These are phyloP conservation scores for Haemorhous mexicanus DNA, from an alignment of 2,113 vertebrate genomes.

Conservation along the genomic window DNA sequence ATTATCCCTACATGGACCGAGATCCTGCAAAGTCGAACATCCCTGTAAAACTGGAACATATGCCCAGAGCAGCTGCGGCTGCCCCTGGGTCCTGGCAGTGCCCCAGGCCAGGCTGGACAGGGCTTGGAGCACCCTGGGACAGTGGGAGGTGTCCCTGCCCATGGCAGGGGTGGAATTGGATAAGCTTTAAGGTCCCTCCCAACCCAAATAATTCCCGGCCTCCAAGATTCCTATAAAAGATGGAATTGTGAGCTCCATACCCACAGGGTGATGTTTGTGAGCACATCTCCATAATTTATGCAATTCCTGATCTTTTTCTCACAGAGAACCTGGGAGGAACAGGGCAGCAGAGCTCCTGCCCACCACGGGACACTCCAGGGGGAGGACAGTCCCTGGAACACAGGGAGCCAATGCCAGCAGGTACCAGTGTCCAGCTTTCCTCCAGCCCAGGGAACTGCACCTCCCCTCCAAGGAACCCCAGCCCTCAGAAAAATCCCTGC, in stretches of 20 bases:
- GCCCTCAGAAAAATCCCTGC: neutral
- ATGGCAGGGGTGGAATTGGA: rapidly evolving
- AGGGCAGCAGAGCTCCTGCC: neutral
- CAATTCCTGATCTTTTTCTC: neutral
- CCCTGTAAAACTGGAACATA: neutral
- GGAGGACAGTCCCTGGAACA: rapidly evolving
- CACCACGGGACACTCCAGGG: neutral
- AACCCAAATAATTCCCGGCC: neutral
- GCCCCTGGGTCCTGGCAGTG: neutral
- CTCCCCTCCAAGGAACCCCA: neutral
- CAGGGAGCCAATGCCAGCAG: neutral
- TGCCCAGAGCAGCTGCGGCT: neutral
- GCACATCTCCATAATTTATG: neutral
- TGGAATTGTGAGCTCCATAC: neutral
- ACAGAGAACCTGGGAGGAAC: neutral
- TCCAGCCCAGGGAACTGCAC: neutral
- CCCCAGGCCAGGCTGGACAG: rapidly evolving
- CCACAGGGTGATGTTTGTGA: neutral
- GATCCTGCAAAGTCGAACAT: neutral
- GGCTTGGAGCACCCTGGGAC: rapidly evolving
- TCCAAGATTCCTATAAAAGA: neutral
- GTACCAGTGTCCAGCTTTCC: neutral
- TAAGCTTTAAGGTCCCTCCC: neutral
- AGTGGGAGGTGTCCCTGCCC: neutral
- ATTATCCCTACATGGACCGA: rapidly evolving